Base-by-base conservation (phyloP, 2,113 vertebrate genomes). In the Tragelaphus strepsiceros region DNA sequence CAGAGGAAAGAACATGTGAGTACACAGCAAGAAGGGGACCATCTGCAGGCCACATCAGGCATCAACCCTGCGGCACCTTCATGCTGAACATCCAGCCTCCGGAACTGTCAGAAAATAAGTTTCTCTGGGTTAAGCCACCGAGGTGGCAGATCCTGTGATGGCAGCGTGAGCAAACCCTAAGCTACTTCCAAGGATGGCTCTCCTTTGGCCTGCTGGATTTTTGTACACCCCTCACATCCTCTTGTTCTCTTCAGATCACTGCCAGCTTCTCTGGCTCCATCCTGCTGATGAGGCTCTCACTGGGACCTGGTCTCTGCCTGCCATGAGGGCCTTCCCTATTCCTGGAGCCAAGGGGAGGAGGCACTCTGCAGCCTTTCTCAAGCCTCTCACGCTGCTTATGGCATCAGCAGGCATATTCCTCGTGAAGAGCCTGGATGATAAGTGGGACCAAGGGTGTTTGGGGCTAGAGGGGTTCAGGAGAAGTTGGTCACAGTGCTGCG, bases 91-190 rank as follows among this genome's bases (percentile, higher is more conserved):
- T 17, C 46, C 26, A 26, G 28, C 71, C 84, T 64, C 71, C 26
- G 1, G n/a, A 54, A 24, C 46, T 19, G 6, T 8, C 12, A 56
- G 84, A n/a, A 94, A 62, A 54, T 22, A 9, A 15, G 21, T 14
- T 35, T 61, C 71, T n/a, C 5, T 39, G 3, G 13, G 8, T 53
- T 26, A 8, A 43, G 54, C 39, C 21, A 1, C n/a, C 10, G 5
- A 1, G 35, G 35, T 32, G 78, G n/a, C 6, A 8, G 26, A 1
- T 24, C 82, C 81, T 4, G 8, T 22, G 3, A 22, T 0, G 3
- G 62, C 14, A 30, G 46, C 32, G 6, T 19, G 0, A 30, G 49
- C n/a, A 6, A 2, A 24, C 32, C 4, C 2, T 6, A 49, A 54
- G 30, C 35, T 21, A 2, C 43, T 43, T 62, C n/a, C 53, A 74